phyloP scores from a whole-genome alignment of 2,797 vertebrate genomes.

The Gambelia wislizenii region DNA sequence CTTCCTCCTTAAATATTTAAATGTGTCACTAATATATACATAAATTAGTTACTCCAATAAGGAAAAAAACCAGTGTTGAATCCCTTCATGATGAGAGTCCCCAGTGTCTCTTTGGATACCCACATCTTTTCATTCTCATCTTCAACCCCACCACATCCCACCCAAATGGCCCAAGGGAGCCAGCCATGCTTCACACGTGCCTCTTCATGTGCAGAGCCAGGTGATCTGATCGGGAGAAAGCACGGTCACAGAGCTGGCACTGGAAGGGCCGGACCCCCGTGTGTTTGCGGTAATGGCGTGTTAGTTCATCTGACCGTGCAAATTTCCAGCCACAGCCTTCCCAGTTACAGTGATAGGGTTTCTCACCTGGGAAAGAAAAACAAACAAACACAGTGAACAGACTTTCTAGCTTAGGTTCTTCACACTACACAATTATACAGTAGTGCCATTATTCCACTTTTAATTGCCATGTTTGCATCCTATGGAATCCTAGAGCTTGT shows the following conservation, averaged over 20 bases:
- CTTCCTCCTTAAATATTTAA: constrained; percentile 50
- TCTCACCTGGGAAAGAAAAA: constrained; percentile 84
- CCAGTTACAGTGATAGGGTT: constrained; percentile 96
- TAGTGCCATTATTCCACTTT: no score
- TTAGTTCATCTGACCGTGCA: constrained; percentile 91
- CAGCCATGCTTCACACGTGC: constrained; percentile 84
- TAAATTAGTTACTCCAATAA: constrained; percentile 47
- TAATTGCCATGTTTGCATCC: no score
- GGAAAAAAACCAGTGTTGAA: constrained; percentile 21
- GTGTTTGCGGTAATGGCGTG: constrained; percentile 94
- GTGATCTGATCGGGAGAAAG: constrained; percentile 93
- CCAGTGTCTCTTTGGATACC: neutral
- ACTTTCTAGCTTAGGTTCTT: neutral
- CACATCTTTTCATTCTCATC: neutral
- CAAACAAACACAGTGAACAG: neutral
- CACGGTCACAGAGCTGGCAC: constrained; percentile 92
- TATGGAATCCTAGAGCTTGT: no score
- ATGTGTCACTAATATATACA: constrained; percentile 45
- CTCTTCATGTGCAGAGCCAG: constrained; percentile 96
- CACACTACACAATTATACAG: no score
- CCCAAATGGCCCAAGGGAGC: neutral
- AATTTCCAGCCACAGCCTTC: constrained; percentile 97
- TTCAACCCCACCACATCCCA: neutral
- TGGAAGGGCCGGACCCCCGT: constrained; percentile 93
- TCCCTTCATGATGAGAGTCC: constrained; percentile 56